Percentiles rank a stretch among this genome's conserved stretches.
Conservation (phyloP, 2,113 vertebrate species). For the Platycercus adscitus region DNA sequence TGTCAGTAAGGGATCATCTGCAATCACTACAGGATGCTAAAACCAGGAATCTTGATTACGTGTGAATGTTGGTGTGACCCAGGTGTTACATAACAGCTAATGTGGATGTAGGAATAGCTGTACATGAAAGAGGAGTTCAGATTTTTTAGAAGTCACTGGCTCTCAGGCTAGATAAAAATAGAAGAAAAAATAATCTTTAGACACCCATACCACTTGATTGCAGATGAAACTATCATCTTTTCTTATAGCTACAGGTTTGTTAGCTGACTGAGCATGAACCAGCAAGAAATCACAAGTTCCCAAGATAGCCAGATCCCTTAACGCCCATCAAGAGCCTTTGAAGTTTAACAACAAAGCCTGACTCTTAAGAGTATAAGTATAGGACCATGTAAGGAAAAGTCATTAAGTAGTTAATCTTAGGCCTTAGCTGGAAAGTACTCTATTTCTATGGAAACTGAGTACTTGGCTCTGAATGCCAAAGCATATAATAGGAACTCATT, state of each 20-base stretch:
- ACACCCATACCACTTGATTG: background rate
- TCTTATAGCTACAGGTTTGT: background rate
- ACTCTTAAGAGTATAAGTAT: background rate
- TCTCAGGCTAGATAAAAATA: background rate
- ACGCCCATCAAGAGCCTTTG: background rate
- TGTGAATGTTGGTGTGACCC: accelerated
- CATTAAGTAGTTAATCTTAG: background rate
- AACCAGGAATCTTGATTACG: background rate
- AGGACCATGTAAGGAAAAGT: background rate
- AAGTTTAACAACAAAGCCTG: background rate
- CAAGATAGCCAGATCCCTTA: background rate
- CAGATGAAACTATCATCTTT: background rate
- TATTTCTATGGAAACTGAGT: conserved; percentile 14
- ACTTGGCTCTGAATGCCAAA: background rate
- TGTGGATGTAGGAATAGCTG: background rate
- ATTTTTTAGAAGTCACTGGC: background rate
- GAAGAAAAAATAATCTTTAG: background rate
- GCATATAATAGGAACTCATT: background rate
- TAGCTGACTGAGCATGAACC: background rate
- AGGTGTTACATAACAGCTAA: background rate
- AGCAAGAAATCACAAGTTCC: background rate
- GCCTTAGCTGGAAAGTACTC: conserved; percentile 1
- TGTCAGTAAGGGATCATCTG: background rate
- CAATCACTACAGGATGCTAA: background rate
- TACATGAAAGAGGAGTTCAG: background rate